These are phyloP conservation scores for Peromyscus maniculatus DNA, from an alignment of 2,113 vertebrate genomes.

Conservation along the genomic window DNA sequence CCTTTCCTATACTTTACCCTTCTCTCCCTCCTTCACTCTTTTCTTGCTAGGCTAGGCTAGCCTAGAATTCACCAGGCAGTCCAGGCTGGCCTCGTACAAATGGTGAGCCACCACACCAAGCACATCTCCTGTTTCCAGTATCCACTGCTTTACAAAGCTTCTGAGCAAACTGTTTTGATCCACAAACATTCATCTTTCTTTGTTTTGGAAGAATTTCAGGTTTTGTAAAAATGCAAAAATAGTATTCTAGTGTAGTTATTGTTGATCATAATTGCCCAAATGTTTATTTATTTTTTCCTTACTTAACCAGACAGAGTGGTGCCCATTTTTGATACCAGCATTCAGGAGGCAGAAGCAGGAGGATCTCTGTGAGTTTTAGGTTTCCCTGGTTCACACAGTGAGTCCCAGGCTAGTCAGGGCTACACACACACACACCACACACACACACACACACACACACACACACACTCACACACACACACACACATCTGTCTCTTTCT, in stretches of 20 bases:
- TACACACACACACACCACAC: neutral
- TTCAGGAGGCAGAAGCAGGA: neutral
- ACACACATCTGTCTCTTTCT: neutral
- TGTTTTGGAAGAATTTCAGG: constrained; percentile 49
- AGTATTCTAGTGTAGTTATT: neutral
- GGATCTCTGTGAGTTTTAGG: neutral
- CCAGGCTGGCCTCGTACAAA: neutral
- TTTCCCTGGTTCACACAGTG: neutral
- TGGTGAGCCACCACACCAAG: neutral
- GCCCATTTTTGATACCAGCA: neutral
- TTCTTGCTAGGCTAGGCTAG: neutral
- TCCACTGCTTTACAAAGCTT: constrained; percentile 12
- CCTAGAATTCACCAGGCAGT: neutral
- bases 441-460: neutral
- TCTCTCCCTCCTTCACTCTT: neutral
- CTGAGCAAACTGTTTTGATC: neutral
- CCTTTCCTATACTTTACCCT: neutral
- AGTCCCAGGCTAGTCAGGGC: neutral
- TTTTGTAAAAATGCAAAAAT: constrained; percentile 52
- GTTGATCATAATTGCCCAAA: constrained; percentile 26
- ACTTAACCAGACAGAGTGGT: neutral
- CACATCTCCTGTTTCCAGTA: neutral
- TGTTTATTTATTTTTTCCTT: neutral
- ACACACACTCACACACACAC: too few species aligned
- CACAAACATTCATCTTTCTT: neutral